A percentile compares a stretch with the other conserved stretches of the same genome.
Conservation (phyloP, 2,797 vertebrate genomes). For the Microtus agrestis region DNA sequence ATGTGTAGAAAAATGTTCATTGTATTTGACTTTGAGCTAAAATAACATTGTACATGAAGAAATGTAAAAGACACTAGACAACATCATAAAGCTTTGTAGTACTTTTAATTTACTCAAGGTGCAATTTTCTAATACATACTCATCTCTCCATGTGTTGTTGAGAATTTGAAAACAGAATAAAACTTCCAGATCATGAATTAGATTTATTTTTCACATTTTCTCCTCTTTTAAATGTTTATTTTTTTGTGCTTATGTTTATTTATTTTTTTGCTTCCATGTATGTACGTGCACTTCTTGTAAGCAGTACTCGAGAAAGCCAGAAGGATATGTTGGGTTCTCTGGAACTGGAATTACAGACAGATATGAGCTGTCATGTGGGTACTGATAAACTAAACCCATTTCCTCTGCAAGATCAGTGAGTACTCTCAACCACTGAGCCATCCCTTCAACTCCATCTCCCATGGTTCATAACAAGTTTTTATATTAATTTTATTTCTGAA, state of each 20-base stretch:
- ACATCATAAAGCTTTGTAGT: neutral
- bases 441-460: neutral
- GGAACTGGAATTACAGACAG: neutral
- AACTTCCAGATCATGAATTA: neutral
- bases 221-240: neutral
- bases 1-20: neutral
- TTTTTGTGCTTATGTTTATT: neutral
- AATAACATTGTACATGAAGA: neutral
- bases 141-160: neutral
- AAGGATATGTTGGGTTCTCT: neutral
- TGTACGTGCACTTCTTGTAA: neutral
- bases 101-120: neutral
- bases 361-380: neutral
- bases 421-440: no score
- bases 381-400: neutral
- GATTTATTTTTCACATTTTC: neutral
- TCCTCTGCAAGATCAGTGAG: neutral
- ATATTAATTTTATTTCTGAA: neutral
- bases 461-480: neutral
- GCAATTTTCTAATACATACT: neutral
- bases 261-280: neutral
- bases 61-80: constrained; percentile 12
- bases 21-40: neutral
- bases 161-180: neutral
- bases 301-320: neutral